These are phyloP conservation scores for Hephaestus fuliginosus DNA, from an alignment of 2,797 vertebrate species.

Conservation along the genomic window DNA sequence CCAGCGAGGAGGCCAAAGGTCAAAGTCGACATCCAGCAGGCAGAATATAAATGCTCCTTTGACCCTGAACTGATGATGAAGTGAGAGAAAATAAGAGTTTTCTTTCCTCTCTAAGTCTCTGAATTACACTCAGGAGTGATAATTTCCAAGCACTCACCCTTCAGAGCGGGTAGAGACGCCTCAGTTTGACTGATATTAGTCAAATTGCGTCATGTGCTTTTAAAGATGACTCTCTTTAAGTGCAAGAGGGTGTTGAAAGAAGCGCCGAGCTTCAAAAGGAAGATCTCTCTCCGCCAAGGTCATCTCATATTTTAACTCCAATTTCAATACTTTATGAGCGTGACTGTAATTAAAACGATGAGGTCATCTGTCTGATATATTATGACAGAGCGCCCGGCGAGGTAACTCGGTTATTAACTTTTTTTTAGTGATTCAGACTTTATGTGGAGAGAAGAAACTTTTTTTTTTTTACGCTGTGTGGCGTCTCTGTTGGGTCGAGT, in stretches of 20 bases:
- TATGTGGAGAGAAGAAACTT: neutral
- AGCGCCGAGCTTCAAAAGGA: conserved; percentile 57
- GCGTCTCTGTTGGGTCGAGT: neutral
- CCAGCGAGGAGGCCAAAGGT: conserved; percentile 35
- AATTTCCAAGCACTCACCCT: conserved; percentile 49
- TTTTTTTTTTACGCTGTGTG: neutral
- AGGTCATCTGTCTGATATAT: conserved; percentile 51
- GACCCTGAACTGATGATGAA: conserved; percentile 40
- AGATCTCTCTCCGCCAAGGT: conserved; percentile 65
- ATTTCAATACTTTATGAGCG: conserved; percentile 65
- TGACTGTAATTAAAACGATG: conserved; percentile 59
- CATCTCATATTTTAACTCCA: conserved; percentile 59
- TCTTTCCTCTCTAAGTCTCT: conserved; percentile 30
- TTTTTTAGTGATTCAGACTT: neutral
- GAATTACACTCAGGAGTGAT: conserved; percentile 52
- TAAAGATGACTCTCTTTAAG: conserved; percentile 72
- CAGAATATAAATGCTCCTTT: neutral
- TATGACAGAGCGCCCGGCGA: conserved; percentile 37
- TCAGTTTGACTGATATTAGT: conserved; percentile 65
- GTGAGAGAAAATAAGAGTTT: conserved; percentile 28
- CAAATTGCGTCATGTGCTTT: conserved; percentile 75
- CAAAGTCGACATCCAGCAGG: conserved; percentile 46
- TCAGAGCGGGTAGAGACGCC: conserved; percentile 23
- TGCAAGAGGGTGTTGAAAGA: conserved; percentile 59
- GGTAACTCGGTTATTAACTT: conserved; percentile 16